phyloP scores from a whole-genome alignment of 2,113 vertebrate species.

The Pluvianellus socialis region DNA sequence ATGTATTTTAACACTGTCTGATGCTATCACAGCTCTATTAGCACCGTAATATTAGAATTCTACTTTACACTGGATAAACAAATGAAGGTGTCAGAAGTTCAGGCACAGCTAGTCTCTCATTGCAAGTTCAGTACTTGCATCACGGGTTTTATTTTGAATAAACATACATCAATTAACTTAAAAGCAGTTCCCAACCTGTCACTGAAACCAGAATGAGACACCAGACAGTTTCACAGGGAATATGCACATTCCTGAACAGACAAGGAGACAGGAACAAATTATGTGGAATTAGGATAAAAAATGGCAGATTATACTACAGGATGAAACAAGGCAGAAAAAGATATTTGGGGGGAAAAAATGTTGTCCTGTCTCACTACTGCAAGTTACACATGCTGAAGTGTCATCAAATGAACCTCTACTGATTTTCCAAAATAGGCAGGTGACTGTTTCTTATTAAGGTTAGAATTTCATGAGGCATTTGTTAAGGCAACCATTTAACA shows the following conservation, averaged over 20 bases:
- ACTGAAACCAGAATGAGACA: constrained; percentile 22
- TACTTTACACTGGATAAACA: constrained; percentile 29
- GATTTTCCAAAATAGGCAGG: neutral
- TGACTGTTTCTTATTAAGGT: neutral
- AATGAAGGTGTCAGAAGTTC: constrained; percentile 46
- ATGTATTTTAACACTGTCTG: neutral
- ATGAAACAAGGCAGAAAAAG: neutral
- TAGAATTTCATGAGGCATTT: neutral
- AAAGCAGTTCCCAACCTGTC: neutral
- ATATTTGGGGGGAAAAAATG: accelerated
- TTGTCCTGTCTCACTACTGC: neutral
- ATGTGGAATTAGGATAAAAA: neutral
- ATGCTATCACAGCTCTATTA: constrained; percentile 18
- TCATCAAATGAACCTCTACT: neutral
- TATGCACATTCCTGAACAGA: neutral
- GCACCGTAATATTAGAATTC: constrained; percentile 26
- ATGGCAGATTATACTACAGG: neutral
- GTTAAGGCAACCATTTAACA: neutral
- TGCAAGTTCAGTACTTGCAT: neutral
- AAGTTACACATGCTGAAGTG: neutral
- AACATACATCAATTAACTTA: constrained; percentile 34
- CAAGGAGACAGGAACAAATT: neutral
- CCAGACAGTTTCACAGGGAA: neutral
- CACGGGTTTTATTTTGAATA: constrained; percentile 26
- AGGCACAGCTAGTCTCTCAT: constrained; percentile 18